phyloP scores from a whole-genome alignment of 1,140 invertebrate species.

The Manduca sexta region DNA sequence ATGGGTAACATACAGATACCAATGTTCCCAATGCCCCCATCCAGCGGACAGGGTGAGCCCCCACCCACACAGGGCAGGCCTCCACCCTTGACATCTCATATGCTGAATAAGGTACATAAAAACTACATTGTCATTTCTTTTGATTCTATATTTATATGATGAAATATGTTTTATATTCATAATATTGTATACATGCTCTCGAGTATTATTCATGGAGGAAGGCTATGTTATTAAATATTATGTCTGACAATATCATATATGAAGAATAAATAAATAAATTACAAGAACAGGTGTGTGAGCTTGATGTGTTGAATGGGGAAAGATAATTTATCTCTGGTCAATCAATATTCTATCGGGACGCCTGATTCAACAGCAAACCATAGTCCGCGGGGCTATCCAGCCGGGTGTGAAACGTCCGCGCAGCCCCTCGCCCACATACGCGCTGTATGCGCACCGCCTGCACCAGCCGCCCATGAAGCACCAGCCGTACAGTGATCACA shows the following conservation, averaged over 20 bases:
- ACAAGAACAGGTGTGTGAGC: no score
- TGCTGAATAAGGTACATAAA: conserved; percentile 58
- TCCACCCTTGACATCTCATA: conserved; percentile 51
- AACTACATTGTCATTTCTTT: not conserved
- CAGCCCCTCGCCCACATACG: conserved; percentile 74
- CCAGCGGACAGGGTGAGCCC: conserved; percentile 47
- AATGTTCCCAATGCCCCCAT: conserved; percentile 55
- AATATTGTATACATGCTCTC: no score
- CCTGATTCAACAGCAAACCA: conserved; percentile 38
- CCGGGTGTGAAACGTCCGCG: conserved; percentile 67
- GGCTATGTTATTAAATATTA: no score
- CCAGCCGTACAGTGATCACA: conserved; percentile 61
- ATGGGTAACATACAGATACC: conserved; percentile 60
- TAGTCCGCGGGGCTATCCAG: conserved; percentile 54
- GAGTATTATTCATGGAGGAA: no score
- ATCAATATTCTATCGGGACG: not conserved
- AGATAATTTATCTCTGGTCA: no score
- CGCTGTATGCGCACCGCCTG: conserved; percentile 63
- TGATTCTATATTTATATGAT: no score
- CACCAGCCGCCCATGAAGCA: conserved; percentile 65
- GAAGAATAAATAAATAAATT: no score
- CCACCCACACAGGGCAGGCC: conserved; percentile 48
- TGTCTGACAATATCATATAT: no score
- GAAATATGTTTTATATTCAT: no score
- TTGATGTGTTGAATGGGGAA: no score